phyloP scores from a whole-genome alignment of 1,140 invertebrate genomes.

The Drosophila sturtevanti region DNA sequence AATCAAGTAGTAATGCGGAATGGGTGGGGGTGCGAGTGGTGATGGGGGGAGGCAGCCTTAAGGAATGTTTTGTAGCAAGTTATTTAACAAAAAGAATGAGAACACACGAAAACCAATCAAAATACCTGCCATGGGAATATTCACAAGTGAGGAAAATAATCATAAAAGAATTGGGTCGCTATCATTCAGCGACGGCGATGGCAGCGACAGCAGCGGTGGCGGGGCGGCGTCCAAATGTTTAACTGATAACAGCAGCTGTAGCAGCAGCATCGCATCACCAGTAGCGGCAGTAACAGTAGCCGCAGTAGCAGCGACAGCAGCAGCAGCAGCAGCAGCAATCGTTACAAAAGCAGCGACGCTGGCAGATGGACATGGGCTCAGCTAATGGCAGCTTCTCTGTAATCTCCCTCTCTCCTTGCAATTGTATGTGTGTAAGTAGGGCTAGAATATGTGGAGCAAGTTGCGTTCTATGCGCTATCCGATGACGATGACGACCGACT shows the following conservation, averaged over 20 bases:
- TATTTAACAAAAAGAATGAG: conserved; percentile 6
- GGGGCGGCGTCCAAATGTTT: not conserved
- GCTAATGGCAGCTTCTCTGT: conserved; percentile 59
- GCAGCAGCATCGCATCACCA: conserved; percentile 47
- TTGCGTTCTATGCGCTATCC: conserved; percentile 43
- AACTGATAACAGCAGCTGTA: conserved; percentile 69
- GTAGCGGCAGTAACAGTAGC: conserved; percentile 18
- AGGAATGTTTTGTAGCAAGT: conserved; percentile 46
- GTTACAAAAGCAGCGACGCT: conserved; percentile 43
- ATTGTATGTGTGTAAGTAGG: conserved; percentile 67
- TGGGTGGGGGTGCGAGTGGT: no score
- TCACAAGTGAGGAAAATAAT: conserved; percentile 11
- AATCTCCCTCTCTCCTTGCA: conserved; percentile 46
- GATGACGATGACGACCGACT: conserved; percentile 1
- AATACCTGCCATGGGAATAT: conserved; percentile 10
- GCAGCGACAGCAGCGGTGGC: conserved; percentile 24
- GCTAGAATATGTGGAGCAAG: conserved; percentile 77
- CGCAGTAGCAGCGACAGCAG: conserved; percentile 22
- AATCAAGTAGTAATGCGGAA: conserved; percentile 1
- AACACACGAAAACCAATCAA: conserved; percentile 23
- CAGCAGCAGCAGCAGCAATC: conserved; percentile 13
- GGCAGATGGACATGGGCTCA: conserved; percentile 23
- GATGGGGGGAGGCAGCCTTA: conserved; percentile 38
- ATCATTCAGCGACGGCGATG: conserved; percentile 62
- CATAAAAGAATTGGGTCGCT: conserved; percentile 67